Base-by-base conservation (phyloP, 1,140 invertebrate species). In the Samia ricini region DNA sequence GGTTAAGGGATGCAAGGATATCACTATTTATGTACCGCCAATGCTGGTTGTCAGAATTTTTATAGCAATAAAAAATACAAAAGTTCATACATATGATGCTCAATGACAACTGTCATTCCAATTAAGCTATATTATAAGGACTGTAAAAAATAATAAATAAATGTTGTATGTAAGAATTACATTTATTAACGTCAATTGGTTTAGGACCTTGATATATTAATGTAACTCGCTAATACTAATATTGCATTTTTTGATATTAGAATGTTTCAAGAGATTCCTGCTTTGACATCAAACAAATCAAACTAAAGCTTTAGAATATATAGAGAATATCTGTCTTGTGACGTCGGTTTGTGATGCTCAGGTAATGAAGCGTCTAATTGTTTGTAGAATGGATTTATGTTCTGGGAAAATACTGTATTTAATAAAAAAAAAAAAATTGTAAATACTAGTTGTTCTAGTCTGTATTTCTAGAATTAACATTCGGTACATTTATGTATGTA, bases 241-340 rank as follows among this genome's bases (percentile, higher is more conserved):
- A 42, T 15, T 42, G 51, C 20, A 74, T 81, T 88, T 64, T 88
- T 81, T 85, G 68, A 63, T 66, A 72, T 74, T 89, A 89, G 87
- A 89, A 88, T 89, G 82, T 89, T 89, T 81, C 72, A 89, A 88
- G 87, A 89, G 67, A 88, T 88, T 68, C 87, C 87, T 61, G 83
- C 80, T 62, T 83, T 89, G 85, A 84, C 84, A 66, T 76, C 80
- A 79, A 67, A 78, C 79, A 79, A 85, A 81, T 75, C 81, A 79
- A 80, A 71, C 77, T 86, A 89, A 83, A 42, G 74, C 72, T 83
- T 81, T n/a, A n/a, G n/a, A n/a, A 83, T 78, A 63, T 77, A 79
- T 60, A 80, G 63, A 42, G 33, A 42, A 42, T 42, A 10, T 42
- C 4, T 42, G 33, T 42, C 33, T 71, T 71, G 59, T 71, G 65